Conservation (phyloP, 2,113 vertebrate species). For the Sander lucioperca region DNA sequence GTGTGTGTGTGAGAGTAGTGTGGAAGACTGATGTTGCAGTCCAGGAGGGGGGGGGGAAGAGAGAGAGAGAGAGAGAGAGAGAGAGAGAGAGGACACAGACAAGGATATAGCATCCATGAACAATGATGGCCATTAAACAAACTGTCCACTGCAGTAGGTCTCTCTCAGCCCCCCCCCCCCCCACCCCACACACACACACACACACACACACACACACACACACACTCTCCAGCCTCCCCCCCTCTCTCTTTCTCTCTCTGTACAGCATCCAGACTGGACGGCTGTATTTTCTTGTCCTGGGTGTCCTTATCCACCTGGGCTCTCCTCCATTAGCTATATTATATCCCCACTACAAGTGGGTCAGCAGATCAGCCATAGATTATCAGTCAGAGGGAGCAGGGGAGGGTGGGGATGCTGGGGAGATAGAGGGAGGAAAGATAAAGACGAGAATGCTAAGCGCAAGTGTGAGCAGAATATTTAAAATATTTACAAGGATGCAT, state of each 20-base stretch:
- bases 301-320: constrained; percentile 36
- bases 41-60: no score
- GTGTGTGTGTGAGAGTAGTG: no score
- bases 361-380: constrained; percentile 54
- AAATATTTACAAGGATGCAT: constrained; percentile 1
- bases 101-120: constrained; percentile 51
- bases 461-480: constrained; percentile 12
- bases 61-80: not conserved
- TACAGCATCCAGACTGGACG: not conserved
- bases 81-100: constrained; percentile 26
- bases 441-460: not conserved
- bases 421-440: constrained; percentile 5
- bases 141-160: constrained; percentile 5
- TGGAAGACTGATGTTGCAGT: no score
- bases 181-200: no score
- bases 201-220: no score
- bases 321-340: constrained; percentile 71
- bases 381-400: constrained; percentile 24
- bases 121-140: constrained; percentile 57
- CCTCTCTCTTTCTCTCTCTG: not conserved
- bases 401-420: not conserved
- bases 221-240: no score
- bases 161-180: not conserved
- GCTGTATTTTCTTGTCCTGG: constrained; percentile 27
- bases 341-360: constrained; percentile 54